Conservation (phyloP, 2,888 invertebrate species). For the Criorhina ranunculi region DNA sequence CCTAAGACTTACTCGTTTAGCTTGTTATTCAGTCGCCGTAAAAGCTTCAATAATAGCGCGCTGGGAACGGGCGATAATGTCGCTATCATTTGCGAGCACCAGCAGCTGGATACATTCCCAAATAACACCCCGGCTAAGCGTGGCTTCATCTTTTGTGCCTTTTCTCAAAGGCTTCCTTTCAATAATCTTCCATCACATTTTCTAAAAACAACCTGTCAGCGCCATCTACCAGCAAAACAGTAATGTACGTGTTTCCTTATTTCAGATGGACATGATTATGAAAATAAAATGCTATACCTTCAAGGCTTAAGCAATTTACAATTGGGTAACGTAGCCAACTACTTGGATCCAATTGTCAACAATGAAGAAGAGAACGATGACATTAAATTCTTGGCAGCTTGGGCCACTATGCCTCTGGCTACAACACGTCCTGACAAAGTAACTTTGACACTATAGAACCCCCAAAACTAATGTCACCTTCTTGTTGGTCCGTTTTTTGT, state of each 20-base stretch:
- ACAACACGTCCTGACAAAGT: slow-evolving; percentile 85
- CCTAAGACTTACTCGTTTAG: too few species aligned
- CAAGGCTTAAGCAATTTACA: slow-evolving; percentile 89
- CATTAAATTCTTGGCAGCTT: slow-evolving; percentile 88
- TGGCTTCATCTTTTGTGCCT: too few species aligned
- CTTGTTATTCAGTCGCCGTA: too few species aligned
- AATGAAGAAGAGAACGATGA: slow-evolving; percentile 85
- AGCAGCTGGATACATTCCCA: too few species aligned
- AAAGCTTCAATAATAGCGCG: too few species aligned
- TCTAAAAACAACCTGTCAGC: too few species aligned
- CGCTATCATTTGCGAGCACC: too few species aligned
- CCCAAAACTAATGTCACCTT: background rate
- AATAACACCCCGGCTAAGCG: too few species aligned
- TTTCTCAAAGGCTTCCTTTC: too few species aligned
- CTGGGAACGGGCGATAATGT: too few species aligned
- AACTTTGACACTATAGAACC: slow-evolving; percentile 38
- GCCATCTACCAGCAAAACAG: too few species aligned
- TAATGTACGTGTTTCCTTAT: slow-evolving; percentile 10
- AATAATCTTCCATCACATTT: too few species aligned
- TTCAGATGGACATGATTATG: slow-evolving; percentile 88
- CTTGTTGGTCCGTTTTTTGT: slow-evolving; percentile 8
- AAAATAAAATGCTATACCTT: slow-evolving; percentile 89
- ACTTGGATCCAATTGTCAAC: slow-evolving; percentile 85
- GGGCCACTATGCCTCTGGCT: slow-evolving; percentile 86
- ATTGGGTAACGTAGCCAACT: slow-evolving; percentile 86